Evolutionary conservation across 2,797 vertebrate genomes (phyloP).

Genomic region (Tapera naevia): DNA sequence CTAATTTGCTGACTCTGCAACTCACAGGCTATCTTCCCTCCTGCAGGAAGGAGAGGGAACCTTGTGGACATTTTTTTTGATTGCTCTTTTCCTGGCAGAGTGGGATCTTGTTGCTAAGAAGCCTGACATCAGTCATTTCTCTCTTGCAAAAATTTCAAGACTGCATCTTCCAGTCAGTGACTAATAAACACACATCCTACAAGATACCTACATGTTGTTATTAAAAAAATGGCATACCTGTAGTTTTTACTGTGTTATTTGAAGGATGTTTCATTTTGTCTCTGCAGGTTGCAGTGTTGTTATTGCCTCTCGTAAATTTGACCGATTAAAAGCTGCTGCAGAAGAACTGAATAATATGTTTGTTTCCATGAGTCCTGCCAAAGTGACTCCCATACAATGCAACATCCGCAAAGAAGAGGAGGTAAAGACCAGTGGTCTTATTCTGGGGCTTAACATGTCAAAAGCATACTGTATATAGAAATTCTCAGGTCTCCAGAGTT

Average conservation of each 20-base stretch:
- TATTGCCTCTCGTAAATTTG: slow-evolving; percentile 89
- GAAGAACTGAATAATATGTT: slow-evolving; percentile 80
- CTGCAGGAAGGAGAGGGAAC: background rate
- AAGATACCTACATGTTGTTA: background rate
- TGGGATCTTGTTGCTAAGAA: slow-evolving; percentile 17
- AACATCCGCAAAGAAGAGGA: slow-evolving; percentile 92
- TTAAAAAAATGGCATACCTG: background rate
- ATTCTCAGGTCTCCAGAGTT: background rate
- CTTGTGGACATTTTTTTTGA: background rate
- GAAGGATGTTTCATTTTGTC: slow-evolving; percentile 30
- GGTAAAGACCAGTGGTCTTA: slow-evolving; percentile 67
- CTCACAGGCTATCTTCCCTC: background rate
- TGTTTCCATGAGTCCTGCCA: slow-evolving; percentile 65
- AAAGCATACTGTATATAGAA: background rate
- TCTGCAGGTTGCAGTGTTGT: slow-evolving; percentile 89
- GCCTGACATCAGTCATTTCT: background rate
- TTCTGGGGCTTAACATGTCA: background rate
- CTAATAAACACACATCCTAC: background rate
- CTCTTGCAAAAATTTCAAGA: background rate
- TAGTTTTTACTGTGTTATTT: background rate
- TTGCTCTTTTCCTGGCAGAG: background rate
- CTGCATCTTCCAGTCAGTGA: background rate
- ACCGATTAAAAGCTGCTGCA: slow-evolving; percentile 82
- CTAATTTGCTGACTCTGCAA: slow-evolving; percentile 26
- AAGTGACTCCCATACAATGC: slow-evolving; percentile 83